Evolutionary conservation across 1,140 invertebrate species (phyloP).

Genomic region (Drosophila nigromelanica): DNA sequence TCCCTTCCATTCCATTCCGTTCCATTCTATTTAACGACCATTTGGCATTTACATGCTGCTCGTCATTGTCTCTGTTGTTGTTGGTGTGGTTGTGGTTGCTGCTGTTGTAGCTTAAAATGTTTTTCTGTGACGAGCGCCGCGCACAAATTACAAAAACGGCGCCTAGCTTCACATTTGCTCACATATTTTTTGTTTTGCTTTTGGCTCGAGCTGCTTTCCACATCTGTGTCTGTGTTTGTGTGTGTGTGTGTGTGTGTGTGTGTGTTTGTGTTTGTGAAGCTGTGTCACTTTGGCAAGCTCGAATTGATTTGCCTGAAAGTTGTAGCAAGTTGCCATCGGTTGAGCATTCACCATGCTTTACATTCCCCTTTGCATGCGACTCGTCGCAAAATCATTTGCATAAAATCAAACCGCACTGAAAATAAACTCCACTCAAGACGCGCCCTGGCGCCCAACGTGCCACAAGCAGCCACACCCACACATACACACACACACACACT

Average conservation of each 20-base stretch:
- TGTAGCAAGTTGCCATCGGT: constrained; percentile 35
- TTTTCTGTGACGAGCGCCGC: constrained; percentile 59
- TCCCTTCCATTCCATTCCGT: constrained; percentile 13
- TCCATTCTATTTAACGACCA: constrained; percentile 20
- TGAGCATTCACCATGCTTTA: constrained; percentile 15
- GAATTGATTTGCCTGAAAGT: constrained; percentile 77
- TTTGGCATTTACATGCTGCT: constrained; percentile 44
- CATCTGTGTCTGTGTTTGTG: background rate
- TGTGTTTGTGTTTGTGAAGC: constrained; percentile 21
- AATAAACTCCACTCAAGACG: constrained; percentile 65
- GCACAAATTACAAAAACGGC: constrained; percentile 75
- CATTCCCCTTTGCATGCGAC: constrained; percentile 18
- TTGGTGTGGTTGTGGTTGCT: constrained; percentile 2
- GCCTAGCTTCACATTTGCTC: constrained; percentile 60
- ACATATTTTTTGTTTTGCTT: constrained; percentile 22
- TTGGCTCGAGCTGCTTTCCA: constrained; percentile 3
- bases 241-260: constrained; percentile 17
- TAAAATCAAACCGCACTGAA: constrained; percentile 78
- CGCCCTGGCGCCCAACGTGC: constrained; percentile 26
- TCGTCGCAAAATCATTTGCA: constrained; percentile 69
- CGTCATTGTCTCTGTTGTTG: constrained; percentile 32
- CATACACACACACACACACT: background rate
- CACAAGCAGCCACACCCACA: background rate
- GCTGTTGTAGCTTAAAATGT: background rate
- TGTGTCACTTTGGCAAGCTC: constrained; percentile 74